Evolutionary conservation across 2,888 invertebrate genomes (phyloP).

Genomic region (Drosophila greeni): DNA sequence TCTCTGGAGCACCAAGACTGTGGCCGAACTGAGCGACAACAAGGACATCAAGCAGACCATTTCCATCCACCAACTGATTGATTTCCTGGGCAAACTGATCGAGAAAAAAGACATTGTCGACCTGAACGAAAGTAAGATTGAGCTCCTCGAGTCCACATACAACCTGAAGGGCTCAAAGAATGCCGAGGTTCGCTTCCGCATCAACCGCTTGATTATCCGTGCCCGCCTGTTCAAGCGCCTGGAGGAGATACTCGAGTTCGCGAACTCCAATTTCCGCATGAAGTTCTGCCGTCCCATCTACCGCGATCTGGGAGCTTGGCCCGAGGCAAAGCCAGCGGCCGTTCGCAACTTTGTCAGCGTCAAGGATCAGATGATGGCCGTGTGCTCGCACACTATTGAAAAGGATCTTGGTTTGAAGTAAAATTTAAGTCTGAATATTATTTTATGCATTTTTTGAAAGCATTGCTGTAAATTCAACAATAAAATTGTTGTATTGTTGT

Average conservation of each 20-base stretch:
- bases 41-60: conserved; percentile 81
- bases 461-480: conserved; percentile 1
- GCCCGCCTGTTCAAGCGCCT: conserved; percentile 85
- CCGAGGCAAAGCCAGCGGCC: conserved; percentile 83
- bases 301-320: conserved; percentile 90
- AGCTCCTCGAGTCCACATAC: conserved; percentile 83
- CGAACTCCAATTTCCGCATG: conserved; percentile 92
- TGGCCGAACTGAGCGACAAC: conserved; percentile 78
- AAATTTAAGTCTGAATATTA: conserved; percentile 7
- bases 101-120: conserved; percentile 79
- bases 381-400: conserved; percentile 85
- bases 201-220: conserved; percentile 88
- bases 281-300: conserved; percentile 94
- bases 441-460: conserved; percentile 16
- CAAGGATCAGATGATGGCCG: conserved; percentile 89
- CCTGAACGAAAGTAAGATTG: conserved; percentile 81
- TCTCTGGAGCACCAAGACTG: conserved; percentile 81
- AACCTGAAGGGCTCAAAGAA: conserved; percentile 84
- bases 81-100: conserved; percentile 85
- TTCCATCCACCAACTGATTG: conserved; percentile 83
- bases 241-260: conserved; percentile 85
- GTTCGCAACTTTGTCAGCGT: conserved; percentile 86
- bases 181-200: conserved; percentile 88
- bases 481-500: conserved; percentile 11
- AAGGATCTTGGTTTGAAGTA: conserved; percentile 83